Conservation (phyloP, 1,140 invertebrate species). For the Frieseomelitta varia region DNA sequence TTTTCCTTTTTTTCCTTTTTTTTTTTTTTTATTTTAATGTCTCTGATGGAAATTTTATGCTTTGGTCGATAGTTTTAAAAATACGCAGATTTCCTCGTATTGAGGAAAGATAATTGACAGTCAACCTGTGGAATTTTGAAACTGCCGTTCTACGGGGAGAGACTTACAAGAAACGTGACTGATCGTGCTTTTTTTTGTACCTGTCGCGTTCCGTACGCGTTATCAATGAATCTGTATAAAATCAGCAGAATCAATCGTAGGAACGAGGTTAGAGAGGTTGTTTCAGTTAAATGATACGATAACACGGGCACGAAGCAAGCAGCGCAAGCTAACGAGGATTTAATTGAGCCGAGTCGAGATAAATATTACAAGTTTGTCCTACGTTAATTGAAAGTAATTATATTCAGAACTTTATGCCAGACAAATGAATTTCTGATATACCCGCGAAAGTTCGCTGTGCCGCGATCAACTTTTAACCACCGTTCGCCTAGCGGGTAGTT, state of each 20-base stretch:
- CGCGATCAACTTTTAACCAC: slow-evolving; percentile 1
- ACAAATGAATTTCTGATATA: slow-evolving; percentile 44
- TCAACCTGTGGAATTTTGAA: background rate
- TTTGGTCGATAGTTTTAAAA: too few relatives aligned
- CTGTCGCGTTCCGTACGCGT: too few relatives aligned
- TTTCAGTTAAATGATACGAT: slow-evolving; percentile 21
- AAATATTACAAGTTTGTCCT: slow-evolving; percentile 35
- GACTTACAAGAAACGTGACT: background rate
- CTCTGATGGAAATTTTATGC: too few relatives aligned
- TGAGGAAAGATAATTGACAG: background rate
- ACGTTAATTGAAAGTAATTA: slow-evolving; percentile 39
- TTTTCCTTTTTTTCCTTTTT: too few relatives aligned
- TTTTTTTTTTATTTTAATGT: too few relatives aligned
- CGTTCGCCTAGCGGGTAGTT: background rate
- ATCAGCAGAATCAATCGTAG: background rate
- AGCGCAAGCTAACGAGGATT: background rate
- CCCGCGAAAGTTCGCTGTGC: background rate
- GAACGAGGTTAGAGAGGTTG: background rate
- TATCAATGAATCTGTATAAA: background rate
- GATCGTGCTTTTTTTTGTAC: background rate
- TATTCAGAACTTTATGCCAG: slow-evolving; percentile 17
- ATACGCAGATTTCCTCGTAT: too few relatives aligned
- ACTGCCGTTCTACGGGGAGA: background rate
- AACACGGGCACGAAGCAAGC: background rate
- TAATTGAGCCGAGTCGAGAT: slow-evolving; percentile 28